phyloP scores from a whole-genome alignment of 2,888 invertebrate species.

The Hypercompe scribonia region DNA sequence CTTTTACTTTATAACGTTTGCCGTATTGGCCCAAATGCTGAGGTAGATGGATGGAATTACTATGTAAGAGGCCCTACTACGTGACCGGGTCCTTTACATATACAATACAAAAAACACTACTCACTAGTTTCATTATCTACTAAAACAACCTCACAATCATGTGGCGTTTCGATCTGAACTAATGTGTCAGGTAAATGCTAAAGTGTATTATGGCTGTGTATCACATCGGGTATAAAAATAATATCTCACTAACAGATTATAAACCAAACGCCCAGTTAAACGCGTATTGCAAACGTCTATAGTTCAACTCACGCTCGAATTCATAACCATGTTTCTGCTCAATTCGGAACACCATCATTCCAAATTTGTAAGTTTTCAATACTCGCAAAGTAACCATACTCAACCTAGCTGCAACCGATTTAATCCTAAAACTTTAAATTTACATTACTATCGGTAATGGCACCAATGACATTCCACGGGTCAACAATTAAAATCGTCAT shows the following conservation, averaged over 20 bases:
- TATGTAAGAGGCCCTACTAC: conserved; percentile 81
- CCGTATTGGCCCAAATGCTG: conserved; percentile 85
- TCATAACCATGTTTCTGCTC: conserved; percentile 35
- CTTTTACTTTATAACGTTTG: conserved; percentile 74
- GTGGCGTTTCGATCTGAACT: conserved; percentile 66
- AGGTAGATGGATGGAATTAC: conserved; percentile 88
- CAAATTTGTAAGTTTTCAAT: conserved; percentile 27
- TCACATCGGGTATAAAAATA: conserved; percentile 64
- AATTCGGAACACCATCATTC: conserved; percentile 31
- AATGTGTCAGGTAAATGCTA: conserved; percentile 64
- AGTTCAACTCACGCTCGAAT: conserved; percentile 24
- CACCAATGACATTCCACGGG: conserved; percentile 86
- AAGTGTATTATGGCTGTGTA: conserved; percentile 57
- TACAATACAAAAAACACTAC: conserved; percentile 80
- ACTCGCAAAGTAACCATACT: conserved; percentile 54
- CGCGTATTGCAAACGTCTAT: conserved; percentile 16
- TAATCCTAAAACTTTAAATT: conserved; percentile 70
- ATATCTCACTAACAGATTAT: conserved; percentile 60
- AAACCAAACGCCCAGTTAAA: conserved; percentile 30
- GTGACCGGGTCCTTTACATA: conserved; percentile 79
- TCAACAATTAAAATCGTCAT: conserved; percentile 81
- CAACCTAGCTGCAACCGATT: conserved; percentile 63
- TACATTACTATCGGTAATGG: conserved; percentile 82
- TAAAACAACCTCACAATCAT: conserved; percentile 69
- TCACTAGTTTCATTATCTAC: conserved; percentile 74